Base-by-base conservation (phyloP, 1,140 invertebrate genomes). In the Lepidostoma basale region DNA sequence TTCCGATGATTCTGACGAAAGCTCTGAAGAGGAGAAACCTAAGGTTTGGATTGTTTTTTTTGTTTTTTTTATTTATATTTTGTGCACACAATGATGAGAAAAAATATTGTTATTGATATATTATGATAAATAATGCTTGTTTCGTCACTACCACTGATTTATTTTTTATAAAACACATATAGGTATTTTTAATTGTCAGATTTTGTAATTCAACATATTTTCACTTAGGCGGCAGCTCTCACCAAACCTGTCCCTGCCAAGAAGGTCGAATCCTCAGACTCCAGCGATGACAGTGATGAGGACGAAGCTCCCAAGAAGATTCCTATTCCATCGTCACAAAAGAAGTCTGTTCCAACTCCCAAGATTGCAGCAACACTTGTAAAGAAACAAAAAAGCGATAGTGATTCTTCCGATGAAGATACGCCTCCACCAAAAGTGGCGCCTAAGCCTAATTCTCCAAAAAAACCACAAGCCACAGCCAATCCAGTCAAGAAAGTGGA, bases 381-480 rank as follows among this genome's bases (percentile, higher is more conserved):
- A 25, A 72, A 67, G 66, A 75, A 70, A 73, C 64, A 73, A 56
- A 74, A 78, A 58, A 76, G 75, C 0, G 76, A 75, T 63, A 77
- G 77, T 0, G 78, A 83, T 6, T 64, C 77, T 69, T 74, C 77
- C 65, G 72, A 77, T 73, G 71, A 76, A 45, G 56, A 69, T 33
- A 56, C 58, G 1, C 75, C 77, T 9, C 70, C 71, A 47, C 9
- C 56, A n/a, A 72, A 73, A 70, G 42, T 42, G 0, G 67, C 75
- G 12, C 69, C 67, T 22, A 68, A 69, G 22, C 74, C 70, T 28
- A 56, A 30, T 45, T 69, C 67, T 49, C 65, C 16, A 63, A 73
- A 30, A 67, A 73, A 30, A 52, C 45, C 60, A n/a, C 75, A 66
- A 9, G 65, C 52, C 30, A 70, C 71, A 10, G 65, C 68, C 14